These are phyloP conservation scores for Idaea biselata DNA, from an alignment of 2,888 invertebrate species.

Conservation along the genomic window DNA sequence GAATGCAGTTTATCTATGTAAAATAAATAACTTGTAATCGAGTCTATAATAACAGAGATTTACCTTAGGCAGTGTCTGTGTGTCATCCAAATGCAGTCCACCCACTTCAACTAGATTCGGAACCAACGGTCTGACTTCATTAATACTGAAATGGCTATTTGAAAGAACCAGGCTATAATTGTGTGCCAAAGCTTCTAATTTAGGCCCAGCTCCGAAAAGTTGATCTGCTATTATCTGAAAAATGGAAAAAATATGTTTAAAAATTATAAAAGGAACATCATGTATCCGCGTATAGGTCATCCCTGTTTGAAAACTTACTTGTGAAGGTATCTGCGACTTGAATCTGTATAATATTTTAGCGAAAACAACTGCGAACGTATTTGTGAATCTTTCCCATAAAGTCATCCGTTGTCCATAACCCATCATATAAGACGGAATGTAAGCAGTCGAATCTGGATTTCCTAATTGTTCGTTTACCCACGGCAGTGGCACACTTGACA, in stretches of 20 bases:
- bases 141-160: conserved; percentile 80
- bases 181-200: conserved; percentile 63
- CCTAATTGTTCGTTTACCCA: conserved; percentile 80
- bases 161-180: conserved; percentile 78
- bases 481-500: conserved; percentile 77
- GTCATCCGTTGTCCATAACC: conserved; percentile 73
- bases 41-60: conserved; percentile 22
- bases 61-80: conserved; percentile 67
- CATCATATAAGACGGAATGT: conserved; percentile 79
- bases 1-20: conserved; percentile 12
- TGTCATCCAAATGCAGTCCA: conserved; percentile 76
- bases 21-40: neutral
- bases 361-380: conserved; percentile 62
- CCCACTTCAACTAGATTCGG: conserved; percentile 80
- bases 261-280: neutral
- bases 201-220: conserved; percentile 73
- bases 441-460: conserved; percentile 79
- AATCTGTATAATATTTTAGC: conserved; percentile 65
- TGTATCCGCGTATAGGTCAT: neutral
- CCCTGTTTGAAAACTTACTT: conserved; percentile 42
- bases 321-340: conserved; percentile 68
- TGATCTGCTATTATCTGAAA: conserved; percentile 68
- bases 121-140: conserved; percentile 76
- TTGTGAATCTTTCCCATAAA: conserved; percentile 69
- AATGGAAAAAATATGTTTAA: conserved; percentile 11